Evolutionary conservation across 2,888 invertebrate genomes (phyloP).

Genomic region (Pachycephus smyrnensis): DNA sequence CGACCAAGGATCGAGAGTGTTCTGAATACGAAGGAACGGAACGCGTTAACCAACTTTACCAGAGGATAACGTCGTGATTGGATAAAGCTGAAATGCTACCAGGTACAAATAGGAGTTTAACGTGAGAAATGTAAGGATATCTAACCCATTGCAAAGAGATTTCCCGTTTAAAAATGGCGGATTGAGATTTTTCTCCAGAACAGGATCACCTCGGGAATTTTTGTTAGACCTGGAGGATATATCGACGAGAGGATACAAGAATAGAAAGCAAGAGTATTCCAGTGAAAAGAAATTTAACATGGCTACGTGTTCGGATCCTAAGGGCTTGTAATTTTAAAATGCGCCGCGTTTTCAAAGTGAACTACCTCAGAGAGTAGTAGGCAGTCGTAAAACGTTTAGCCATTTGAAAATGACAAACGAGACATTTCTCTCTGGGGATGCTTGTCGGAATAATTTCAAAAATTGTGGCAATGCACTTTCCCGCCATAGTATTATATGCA

Average conservation of each 20-base stretch:
- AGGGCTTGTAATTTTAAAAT: not conserved
- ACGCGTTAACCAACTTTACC: not conserved
- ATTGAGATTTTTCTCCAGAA: not conserved
- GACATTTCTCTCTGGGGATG: too few relatives aligned
- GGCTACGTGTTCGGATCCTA: not conserved
- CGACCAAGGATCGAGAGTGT: not conserved
- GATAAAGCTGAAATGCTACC: not conserved
- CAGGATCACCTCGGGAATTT: not conserved
- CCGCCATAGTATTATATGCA: too few relatives aligned
- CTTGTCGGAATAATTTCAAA: too few relatives aligned
- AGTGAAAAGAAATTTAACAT: not conserved
- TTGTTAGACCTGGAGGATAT: not conserved
- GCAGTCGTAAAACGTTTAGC: too few relatives aligned
- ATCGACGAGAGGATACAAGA: too few relatives aligned
- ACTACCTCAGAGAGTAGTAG: not conserved
- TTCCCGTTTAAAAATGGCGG: not conserved
- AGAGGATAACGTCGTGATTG: not conserved
- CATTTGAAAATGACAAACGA: too few relatives aligned
- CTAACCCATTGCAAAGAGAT: not conserved
- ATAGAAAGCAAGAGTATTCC: too few relatives aligned
- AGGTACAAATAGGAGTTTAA: not conserved
- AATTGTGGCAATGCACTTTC: too few relatives aligned
- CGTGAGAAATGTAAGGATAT: not conserved
- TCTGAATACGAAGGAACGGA: not conserved
- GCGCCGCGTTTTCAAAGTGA: not conserved